phyloP scores from a whole-genome alignment of 53 echinoderm and acorn worm genomes.

The Crossaster papposus region DNA sequence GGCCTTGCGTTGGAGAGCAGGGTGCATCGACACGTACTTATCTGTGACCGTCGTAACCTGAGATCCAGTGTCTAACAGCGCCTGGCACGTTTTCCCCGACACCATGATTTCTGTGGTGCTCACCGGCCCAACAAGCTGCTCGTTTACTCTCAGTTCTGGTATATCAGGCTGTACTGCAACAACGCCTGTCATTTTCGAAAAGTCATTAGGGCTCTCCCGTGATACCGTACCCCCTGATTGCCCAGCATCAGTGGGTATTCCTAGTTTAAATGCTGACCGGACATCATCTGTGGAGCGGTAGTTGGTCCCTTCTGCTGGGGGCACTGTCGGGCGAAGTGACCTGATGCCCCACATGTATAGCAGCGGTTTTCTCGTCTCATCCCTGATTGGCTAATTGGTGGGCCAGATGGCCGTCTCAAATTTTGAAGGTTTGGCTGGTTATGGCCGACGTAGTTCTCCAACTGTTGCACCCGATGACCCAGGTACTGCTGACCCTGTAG shows the following conservation, averaged over 20 bases:
- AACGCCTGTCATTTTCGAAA: too few species aligned
- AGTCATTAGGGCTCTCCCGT: background rate
- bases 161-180: too few species aligned
- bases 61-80: conserved; percentile 15
- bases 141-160: background rate
- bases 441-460: background rate
- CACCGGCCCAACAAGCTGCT: conserved; percentile 24
- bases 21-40: background rate
- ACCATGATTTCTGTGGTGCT: background rate
- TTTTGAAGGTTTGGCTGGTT: background rate
- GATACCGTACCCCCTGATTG: conserved; percentile 8
- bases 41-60: conserved; percentile 19
- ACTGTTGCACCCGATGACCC: background rate
- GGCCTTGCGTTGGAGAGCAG: background rate
- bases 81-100: background rate
- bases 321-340: conserved; percentile 27
- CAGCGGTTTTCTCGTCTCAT: background rate
- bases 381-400: too few species aligned
- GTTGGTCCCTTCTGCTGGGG: background rate
- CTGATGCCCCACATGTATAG: background rate
- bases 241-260: conserved; percentile 16
- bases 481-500: background rate
- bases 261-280: conserved; percentile 3
- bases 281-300: background rate
- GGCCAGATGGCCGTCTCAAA: too few species aligned